A percentile compares a stretch with the other conserved stretches of the same genome.
These are phyloP conservation scores for Ceraclea dissimilis DNA, from an alignment of 2,888 invertebrate genomes.

Conservation along the genomic window DNA sequence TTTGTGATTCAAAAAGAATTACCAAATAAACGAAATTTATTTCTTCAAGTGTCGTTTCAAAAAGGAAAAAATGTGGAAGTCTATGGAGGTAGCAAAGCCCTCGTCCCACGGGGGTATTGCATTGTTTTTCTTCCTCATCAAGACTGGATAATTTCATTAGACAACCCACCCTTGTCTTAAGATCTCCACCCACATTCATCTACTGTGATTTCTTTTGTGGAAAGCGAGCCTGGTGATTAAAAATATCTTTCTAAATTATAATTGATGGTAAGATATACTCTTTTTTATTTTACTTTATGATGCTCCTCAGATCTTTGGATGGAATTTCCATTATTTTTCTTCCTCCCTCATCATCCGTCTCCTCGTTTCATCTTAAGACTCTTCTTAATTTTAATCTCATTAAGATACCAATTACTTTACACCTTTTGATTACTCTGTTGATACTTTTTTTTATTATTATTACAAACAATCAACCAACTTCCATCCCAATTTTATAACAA, in stretches of 20 bases:
- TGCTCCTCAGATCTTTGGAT: slow-evolving; percentile 12
- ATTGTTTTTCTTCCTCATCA: slow-evolving; percentile 17
- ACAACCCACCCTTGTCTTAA: slow-evolving; percentile 18
- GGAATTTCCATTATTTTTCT: slow-evolving; percentile 15
- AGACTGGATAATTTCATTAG: slow-evolving; percentile 24
- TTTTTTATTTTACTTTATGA: slow-evolving; percentile 20
- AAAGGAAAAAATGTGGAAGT: too few relatives aligned
- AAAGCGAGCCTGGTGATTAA: slow-evolving; percentile 25
- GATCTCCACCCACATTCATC: slow-evolving; percentile 14
- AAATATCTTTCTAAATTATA: slow-evolving; percentile 26
- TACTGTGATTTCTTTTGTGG: slow-evolving; percentile 16
- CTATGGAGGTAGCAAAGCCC: too few relatives aligned
- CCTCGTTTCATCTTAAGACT: slow-evolving; percentile 5
- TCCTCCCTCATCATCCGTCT: slow-evolving; percentile 2
- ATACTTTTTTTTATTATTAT: not conserved
- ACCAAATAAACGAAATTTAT: too few relatives aligned
- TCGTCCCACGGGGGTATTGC: not conserved
- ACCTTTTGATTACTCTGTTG: slow-evolving; percentile 7
- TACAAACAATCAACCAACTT: slow-evolving; percentile 1
- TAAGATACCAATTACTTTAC: slow-evolving; percentile 11
- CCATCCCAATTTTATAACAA: too few relatives aligned
- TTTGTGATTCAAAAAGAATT: too few relatives aligned
- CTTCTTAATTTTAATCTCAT: slow-evolving; percentile 17
- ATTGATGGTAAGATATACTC: slow-evolving; percentile 20
- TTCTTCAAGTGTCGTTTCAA: too few relatives aligned